Evolutionary conservation across 2,113 vertebrate genomes (phyloP).

Genomic region (Oceanites oceanicus): DNA sequence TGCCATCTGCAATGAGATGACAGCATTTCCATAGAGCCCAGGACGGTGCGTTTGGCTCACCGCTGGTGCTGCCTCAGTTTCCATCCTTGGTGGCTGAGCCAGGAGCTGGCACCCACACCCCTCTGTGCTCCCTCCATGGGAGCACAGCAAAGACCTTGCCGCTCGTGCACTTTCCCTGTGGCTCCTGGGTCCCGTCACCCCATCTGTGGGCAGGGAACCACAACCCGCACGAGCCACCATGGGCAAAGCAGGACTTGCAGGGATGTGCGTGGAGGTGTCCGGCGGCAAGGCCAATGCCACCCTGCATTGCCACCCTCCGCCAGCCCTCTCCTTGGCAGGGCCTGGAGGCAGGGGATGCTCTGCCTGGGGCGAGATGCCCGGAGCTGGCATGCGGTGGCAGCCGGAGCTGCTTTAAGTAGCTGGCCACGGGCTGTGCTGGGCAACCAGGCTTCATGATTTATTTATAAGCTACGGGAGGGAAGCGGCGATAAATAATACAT

Average conservation of each 20-base stretch:
- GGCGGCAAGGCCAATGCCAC: neutral
- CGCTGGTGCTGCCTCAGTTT: neutral
- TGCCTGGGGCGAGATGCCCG: rapidly evolving
- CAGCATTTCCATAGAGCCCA: neutral
- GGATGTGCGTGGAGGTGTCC: rapidly evolving
- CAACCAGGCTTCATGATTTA: neutral
- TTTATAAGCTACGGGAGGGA: neutral
- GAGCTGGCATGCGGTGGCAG: neutral
- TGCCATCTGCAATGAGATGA: neutral
- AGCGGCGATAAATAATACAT: neutral
- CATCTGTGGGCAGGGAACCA: rapidly evolving
- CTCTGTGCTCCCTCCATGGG: rapidly evolving
- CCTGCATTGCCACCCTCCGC: neutral
- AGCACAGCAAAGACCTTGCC: neutral
- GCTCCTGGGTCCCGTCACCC: neutral
- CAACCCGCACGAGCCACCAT: rapidly evolving
- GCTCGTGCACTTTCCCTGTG: rapidly evolving
- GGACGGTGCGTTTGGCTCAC: rapidly evolving
- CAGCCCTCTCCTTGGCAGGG: neutral
- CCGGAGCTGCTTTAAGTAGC: neutral
- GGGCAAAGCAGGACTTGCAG: neutral
- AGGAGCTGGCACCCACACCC: neutral
- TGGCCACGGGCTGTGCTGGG: neutral
- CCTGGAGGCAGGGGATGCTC: neutral
- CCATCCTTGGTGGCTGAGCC: neutral